Evolutionary conservation across 1,140 invertebrate species (phyloP), one percentile per base, ranked within the genome.

Genomic region (Hydropsyche tenuis): DNA sequence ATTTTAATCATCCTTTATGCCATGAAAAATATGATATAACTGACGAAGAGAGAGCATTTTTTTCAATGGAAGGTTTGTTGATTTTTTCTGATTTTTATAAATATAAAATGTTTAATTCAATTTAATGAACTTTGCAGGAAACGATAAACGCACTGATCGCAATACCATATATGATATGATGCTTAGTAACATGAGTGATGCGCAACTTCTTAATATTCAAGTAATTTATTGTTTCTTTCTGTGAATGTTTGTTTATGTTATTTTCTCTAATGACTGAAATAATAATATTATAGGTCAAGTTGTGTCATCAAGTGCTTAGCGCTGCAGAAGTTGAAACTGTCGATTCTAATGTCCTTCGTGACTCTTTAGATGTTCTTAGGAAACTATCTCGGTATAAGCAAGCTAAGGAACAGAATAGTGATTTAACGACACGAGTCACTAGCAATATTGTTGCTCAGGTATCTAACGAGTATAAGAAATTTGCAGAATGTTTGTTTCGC

Each of bases 131-230:
- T 72, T 27, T 72, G 30, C 30, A 77, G 76, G 76, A 37, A 72
- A 77, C 20, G 72, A 75, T 9, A 77, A 77, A 30, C 45, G 76
- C 0, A 4, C 53, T 2, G 25, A 46, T 18, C 66, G 76, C 0
- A 22, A 66, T 9, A 60, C 63, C 16, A 77, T 77, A 27, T 77
- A 77, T 23, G 76, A 75, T 22, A 27, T 77, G 20, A 77, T 77
- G 76, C 42, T 77, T 12, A 73, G 56, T 22, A 56, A 73, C 43
- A 77, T 77, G 73, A 73, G 37, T 37, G 72, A 77, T 16, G 20
- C 73, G 1, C 76, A 77, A 27, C 20, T 73, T 7, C 48, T 77
- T 1, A 77, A 77, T 66, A 75, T 63, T 14, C 76, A 77, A 68
- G 73, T 77, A 22, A 18, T 16, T 65, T 4, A 51, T 16, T 51